phyloP scores from a whole-genome alignment of 2,797 vertebrate species.

The Falco naumanni region DNA sequence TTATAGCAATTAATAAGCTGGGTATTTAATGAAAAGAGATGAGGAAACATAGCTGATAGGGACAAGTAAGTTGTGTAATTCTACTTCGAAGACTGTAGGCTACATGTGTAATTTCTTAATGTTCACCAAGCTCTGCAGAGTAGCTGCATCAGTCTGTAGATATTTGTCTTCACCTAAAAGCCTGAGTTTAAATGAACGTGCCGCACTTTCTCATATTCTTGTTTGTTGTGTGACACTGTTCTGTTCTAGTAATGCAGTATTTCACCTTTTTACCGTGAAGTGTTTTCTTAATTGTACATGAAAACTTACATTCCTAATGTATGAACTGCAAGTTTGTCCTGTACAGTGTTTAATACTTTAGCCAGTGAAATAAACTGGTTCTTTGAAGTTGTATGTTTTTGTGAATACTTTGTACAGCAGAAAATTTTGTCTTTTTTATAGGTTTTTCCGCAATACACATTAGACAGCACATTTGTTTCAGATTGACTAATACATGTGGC shows the following conservation, averaged over 20 bases:
- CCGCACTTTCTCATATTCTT: neutral
- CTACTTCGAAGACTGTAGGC: neutral
- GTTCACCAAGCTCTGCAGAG: neutral
- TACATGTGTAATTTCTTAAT: neutral
- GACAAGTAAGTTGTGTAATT: neutral
- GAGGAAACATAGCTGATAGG: neutral
- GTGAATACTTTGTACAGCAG: slow-evolving; percentile 51
- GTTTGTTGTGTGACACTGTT: neutral
- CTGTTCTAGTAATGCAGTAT: neutral
- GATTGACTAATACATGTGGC: neutral
- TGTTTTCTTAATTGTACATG: slow-evolving; percentile 35
- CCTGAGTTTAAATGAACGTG: neutral
- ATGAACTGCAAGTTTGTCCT: slow-evolving; percentile 35
- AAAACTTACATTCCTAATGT: slow-evolving; percentile 66
- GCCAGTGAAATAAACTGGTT: slow-evolving; percentile 65
- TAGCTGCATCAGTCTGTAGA: neutral
- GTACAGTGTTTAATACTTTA: slow-evolving; percentile 44
- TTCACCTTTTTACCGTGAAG: slow-evolving; percentile 48
- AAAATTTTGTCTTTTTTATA: neutral
- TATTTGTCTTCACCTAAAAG: neutral
- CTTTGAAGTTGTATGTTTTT: slow-evolving; percentile 40
- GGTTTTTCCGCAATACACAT: slow-evolving; percentile 20
- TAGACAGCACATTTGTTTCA: neutral
- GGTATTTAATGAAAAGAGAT: neutral
- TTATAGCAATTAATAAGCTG: neutral